These are phyloP conservation scores for Digitonthophagus gazella DNA, from an alignment of 2,888 invertebrate species.

Conservation along the genomic window DNA sequence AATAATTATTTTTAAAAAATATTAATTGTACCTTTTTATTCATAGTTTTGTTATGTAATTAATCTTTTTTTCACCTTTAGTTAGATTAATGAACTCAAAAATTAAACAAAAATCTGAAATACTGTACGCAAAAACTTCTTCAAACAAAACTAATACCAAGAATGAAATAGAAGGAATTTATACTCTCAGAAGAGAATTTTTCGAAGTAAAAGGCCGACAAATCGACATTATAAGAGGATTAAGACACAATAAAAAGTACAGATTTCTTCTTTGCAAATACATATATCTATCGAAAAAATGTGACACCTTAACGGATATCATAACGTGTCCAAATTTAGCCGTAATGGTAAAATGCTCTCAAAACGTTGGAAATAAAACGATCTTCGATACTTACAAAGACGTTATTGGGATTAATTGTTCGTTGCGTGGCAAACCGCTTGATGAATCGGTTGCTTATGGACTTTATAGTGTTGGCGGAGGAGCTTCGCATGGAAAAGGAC, in stretches of 20 bases:
- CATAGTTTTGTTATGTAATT: neutral
- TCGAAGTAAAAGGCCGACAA: neutral
- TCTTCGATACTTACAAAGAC: neutral
- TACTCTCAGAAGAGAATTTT: neutral
- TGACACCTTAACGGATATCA: neutral
- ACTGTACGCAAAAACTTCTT: no score
- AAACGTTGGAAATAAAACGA: neutral
- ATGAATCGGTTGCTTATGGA: neutral
- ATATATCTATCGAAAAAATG: neutral
- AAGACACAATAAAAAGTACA: neutral
- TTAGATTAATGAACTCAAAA: no score
- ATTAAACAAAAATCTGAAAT: no score
- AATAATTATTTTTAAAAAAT: no score
- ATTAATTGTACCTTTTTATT: neutral
- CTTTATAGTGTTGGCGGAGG: neutral
- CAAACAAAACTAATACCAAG: neutral
- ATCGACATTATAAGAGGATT: neutral
- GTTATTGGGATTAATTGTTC: neutral
- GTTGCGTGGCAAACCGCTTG: neutral
- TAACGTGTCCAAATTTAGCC: neutral
- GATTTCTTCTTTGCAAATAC: conserved; percentile 1
- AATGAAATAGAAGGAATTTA: neutral
- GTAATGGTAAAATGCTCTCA: neutral
- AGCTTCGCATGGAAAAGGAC: neutral
- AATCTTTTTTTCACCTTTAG: no score